These are phyloP conservation scores for Chydorus sphaericus DNA, from an alignment of 2,888 invertebrate genomes.

Conservation along the genomic window DNA sequence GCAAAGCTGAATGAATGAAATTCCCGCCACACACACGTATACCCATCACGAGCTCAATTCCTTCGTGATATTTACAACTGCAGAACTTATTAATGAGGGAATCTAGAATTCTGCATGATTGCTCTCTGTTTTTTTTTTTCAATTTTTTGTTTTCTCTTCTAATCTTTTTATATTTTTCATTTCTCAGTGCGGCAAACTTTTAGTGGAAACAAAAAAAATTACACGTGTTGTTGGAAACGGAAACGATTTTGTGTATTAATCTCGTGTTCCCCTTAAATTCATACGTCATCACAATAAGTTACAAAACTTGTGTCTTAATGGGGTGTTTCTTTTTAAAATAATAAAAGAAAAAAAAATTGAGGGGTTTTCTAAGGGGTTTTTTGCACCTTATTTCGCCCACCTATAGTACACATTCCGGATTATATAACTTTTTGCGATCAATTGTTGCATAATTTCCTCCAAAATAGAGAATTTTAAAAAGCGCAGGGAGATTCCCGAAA, in stretches of 20 bases:
- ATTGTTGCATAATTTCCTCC: no score
- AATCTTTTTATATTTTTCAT: neutral
- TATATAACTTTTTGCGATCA: no score
- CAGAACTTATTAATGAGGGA: neutral
- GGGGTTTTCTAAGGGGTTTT: neutral
- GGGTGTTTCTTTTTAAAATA: neutral
- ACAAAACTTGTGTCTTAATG: slow-evolving; percentile 7
- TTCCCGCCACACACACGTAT: neutral
- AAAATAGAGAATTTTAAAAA: no score
- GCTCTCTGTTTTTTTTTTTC: neutral
- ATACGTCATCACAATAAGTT: slow-evolving; percentile 12
- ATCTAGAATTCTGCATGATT: neutral
- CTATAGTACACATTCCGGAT: no score
- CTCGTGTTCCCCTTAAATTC: slow-evolving; percentile 1
- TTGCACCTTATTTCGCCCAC: neutral
- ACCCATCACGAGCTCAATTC: neutral
- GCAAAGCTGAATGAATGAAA: slow-evolving; percentile 11
- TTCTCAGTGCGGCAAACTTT: neutral
- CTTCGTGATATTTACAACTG: neutral
- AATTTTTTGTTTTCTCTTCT: neutral
- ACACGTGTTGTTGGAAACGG: neutral
- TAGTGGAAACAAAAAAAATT: neutral
- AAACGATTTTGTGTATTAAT: slow-evolving; percentile 8
- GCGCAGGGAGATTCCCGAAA: no score
- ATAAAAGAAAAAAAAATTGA: neutral